Base-by-base conservation (phyloP, 1,140 invertebrate species). In the Parapsyche elsis region DNA sequence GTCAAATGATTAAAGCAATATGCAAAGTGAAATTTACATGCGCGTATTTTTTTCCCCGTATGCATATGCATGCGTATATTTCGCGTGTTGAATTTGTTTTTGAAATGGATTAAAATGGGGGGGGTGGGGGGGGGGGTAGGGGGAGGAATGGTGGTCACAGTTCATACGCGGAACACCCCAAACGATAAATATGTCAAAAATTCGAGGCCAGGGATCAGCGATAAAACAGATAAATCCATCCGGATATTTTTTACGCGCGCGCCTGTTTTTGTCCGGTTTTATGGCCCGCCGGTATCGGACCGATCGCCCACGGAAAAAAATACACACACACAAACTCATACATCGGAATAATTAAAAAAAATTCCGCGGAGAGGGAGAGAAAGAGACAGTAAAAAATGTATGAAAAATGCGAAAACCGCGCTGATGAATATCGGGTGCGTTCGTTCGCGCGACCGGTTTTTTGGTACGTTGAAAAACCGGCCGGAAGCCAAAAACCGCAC, bases 141-240 rank as follows among this genome's bases (percentile, higher is more conserved):
- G 16, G 16, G 57, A 19, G 57, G 57, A 61, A 38, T 14, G 44
- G 44, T 45, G 76, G 76, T 71, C 53, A 71, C 77, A 78, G 81
- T 80, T 83, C 81, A 82, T 82, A 80, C 78, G 81, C 76, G 81
- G 79, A 81, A 64, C 76, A 78, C 79, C 77, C 79, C 53, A 46
- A 79, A 80, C 79, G 73, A 83, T 83, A 83, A 83, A 83, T 83
- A 83, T 83, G 81, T 83, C 81, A 83, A 83, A 83, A 83, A 79
- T 79, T 80, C 71, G 53, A 78, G 81, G 81, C 53, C 78, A 82
- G 81, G 81, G 81, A 82, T 82, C 81, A 83, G 64, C 77, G 81
- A 83, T 83, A 83, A 83, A 83, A 79, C 59, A 80, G 76, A 83
- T 83, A 83, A 83, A 83, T 83, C 81, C 77, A 81, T 83, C 81